phyloP scores from a whole-genome alignment of 1,140 invertebrate genomes.

The Neotoxoptera formosana region DNA sequence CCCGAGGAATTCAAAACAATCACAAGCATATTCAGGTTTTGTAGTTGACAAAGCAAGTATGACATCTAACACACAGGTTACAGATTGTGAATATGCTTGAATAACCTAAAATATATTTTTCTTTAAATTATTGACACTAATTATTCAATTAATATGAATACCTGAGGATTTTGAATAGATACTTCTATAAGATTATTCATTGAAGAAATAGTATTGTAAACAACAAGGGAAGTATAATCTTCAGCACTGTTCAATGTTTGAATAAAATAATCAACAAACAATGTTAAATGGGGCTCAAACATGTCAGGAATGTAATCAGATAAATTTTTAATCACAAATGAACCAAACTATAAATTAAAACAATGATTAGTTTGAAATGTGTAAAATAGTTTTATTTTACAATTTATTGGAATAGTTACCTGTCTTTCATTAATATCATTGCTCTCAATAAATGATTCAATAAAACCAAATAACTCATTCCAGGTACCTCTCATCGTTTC shows the following conservation, averaged over 20 bases:
- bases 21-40: slow-evolving; percentile 34
- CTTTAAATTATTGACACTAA: background rate
- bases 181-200: slow-evolving; percentile 52
- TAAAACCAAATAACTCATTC: slow-evolving; percentile 44
- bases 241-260: background rate
- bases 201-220: slow-evolving; percentile 39
- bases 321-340: slow-evolving; percentile 35
- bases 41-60: slow-evolving; percentile 43
- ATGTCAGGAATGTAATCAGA: slow-evolving; percentile 40
- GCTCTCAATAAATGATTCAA: slow-evolving; percentile 34
- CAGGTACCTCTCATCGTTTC: slow-evolving; percentile 35
- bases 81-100: slow-evolving; percentile 41
- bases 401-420: background rate
- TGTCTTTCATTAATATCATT: slow-evolving; percentile 32
- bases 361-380: background rate
- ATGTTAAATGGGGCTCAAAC: slow-evolving; percentile 41
- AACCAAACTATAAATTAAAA: slow-evolving; percentile 35
- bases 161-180: slow-evolving; percentile 19
- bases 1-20: slow-evolving; percentile 35
- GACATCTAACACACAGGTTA: slow-evolving; percentile 20
- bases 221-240: background rate
- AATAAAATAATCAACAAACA: slow-evolving; percentile 39
- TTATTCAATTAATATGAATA: background rate
- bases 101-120: slow-evolving; percentile 10
- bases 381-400: background rate